These are phyloP conservation scores for Apogon talboti DNA, from an alignment of 2,797 vertebrate genomes.

Conservation along the genomic window DNA sequence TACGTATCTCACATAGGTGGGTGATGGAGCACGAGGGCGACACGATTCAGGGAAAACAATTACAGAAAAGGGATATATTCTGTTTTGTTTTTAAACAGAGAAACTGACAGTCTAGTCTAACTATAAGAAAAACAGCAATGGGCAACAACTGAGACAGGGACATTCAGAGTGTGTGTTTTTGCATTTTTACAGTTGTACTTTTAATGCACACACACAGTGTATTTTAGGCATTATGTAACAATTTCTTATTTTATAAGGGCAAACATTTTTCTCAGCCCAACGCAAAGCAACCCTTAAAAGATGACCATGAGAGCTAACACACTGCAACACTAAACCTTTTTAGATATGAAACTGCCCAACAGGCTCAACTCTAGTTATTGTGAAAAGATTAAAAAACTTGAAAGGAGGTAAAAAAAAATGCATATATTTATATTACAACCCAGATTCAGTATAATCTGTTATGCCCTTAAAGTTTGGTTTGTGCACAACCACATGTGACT, in stretches of 20 bases:
- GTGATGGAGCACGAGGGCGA: not conserved
- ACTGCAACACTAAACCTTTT: no score
- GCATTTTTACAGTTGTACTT: not conserved
- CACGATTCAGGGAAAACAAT: slow-evolving; percentile 11
- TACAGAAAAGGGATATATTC: slow-evolving; percentile 16
- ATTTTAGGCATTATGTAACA: not conserved
- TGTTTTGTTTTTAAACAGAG: slow-evolving; percentile 7
- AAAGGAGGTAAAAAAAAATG: no score
- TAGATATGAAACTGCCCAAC: no score
- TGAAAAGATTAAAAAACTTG: no score
- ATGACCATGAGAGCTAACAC: not conserved
- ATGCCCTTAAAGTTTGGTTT: no score
- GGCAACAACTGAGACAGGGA: not conserved
- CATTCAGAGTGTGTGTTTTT: not conserved
- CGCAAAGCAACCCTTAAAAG: not conserved
- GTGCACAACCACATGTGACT: no score
- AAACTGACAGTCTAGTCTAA: not conserved
- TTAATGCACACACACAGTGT: not conserved
- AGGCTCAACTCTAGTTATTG: no score
- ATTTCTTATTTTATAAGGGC: not conserved
- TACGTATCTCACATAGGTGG: slow-evolving; percentile 18
- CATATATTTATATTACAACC: no score
- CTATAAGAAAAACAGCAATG: slow-evolving; percentile 18
- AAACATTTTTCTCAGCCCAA: not conserved
- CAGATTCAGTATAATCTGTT: no score